A percentile compares a stretch with the other conserved stretches of the same genome.
phyloP scores from a whole-genome alignment of 2,113 vertebrate species.

The Vireo altiloquus region DNA sequence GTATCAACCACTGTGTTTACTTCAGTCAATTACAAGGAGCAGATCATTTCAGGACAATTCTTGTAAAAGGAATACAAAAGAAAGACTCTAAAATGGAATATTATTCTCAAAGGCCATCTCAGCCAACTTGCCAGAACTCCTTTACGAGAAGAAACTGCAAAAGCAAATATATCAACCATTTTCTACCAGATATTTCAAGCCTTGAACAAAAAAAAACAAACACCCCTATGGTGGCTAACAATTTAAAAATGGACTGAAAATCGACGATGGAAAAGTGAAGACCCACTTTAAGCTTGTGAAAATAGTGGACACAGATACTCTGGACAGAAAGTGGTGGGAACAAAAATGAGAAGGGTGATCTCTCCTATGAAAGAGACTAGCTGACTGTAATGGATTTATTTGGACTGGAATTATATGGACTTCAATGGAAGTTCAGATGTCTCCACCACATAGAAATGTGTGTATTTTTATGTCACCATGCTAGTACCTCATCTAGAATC shows the following conservation, averaged over 20 bases:
- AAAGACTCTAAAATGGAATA: not conserved
- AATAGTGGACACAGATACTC: not conserved
- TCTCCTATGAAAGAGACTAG: not conserved
- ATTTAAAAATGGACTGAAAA: not conserved
- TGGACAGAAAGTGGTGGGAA: not conserved
- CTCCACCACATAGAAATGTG: rapidly evolving
- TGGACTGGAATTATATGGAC: not conserved
- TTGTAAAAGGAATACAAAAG: not conserved
- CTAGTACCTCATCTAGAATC: not conserved
- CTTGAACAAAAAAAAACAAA: not conserved
- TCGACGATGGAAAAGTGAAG: not conserved
- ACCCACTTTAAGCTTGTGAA: not conserved
- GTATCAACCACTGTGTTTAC: not conserved
- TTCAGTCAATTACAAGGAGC: not conserved
- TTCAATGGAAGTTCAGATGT: not conserved
- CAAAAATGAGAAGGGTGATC: not conserved
- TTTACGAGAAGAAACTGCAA: not conserved
- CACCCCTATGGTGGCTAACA: not conserved
- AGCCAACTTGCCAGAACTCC: not conserved
- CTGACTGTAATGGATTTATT: not conserved
- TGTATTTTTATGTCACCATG: not conserved
- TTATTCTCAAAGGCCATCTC: not conserved
- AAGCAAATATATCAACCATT: not conserved
- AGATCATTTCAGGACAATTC: not conserved
- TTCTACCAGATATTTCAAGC: not conserved